Evolutionary conservation across 2,113 vertebrate species (phyloP), one percentile per base, ranked within the genome.

Genomic region (Albula glossodonta): DNA sequence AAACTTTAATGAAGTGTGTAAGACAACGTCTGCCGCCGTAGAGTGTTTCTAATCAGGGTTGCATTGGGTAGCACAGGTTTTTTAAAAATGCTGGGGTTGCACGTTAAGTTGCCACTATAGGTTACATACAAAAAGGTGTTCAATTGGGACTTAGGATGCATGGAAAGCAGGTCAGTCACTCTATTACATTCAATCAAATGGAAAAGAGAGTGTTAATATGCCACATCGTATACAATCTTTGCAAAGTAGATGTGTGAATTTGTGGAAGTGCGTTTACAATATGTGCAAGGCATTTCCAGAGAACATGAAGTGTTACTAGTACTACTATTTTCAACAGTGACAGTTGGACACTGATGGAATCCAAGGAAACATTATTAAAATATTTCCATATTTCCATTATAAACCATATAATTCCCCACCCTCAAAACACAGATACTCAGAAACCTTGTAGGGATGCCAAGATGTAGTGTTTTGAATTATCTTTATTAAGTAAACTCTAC

Each of bases 401-500:
- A 66, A 66, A 66, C 15, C 60, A 22, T 66, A 22, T 10, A 60
- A 3, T 15, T 1, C 31, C 80, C 79, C 51, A 19, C 1, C 2
- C 53, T 15, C 82, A 25, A 74, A 74, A 88, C 84, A 9, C 50
- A 31, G 50, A 91, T 57, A 48, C 41, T 15, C 12, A 80, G 56
- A 8, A 49, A 86, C 41, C 13, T 51, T n/a, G 80, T 51, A 53
- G 51, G 19, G 22, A 77, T 77, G 81, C 51, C 85, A 70, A 56
- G 49, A 25, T 22, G 86, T 88, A 90, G 89, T 91, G 90, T 91
- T 94, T 94, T 93, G 81, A 94, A 92, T 91, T 56, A 88, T 91
- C 92, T 96, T 96, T 96, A 96, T 95, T 95, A 95, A 94, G 94
- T 94, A 94, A 95, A 94, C 92, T 93, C 93, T 94, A 95, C 93